A percentile compares a stretch with the other conserved stretches of the same genome.
Evolutionary conservation across 2,797 vertebrate genomes (phyloP).

Genomic region (Menidia menidia): DNA sequence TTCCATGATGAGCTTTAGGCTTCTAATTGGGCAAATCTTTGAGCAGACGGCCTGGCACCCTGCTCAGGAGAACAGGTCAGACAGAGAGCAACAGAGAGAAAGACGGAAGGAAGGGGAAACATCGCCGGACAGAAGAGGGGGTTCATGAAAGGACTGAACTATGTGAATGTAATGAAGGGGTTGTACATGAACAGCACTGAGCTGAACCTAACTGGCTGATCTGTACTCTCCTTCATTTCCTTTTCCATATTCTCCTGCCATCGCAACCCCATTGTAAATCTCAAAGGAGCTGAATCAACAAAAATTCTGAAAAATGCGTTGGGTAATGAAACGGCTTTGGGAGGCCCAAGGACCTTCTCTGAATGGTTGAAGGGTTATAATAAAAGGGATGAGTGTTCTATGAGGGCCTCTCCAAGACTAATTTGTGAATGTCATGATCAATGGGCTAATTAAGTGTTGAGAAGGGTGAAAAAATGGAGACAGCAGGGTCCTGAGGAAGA

Average conservation of each 20-base stretch:
- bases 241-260: conserved; percentile 20
- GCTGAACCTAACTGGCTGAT: conserved; percentile 51
- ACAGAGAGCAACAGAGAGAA: conserved; percentile 38
- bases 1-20: conserved; percentile 60
- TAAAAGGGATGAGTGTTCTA: conserved; percentile 39
- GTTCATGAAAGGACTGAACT: conserved; percentile 69
- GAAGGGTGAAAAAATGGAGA: conserved; percentile 54
- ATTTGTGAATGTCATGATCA: conserved; percentile 80
- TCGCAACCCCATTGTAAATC: conserved; percentile 2
- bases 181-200: conserved; percentile 60
- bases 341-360: conserved; percentile 28
- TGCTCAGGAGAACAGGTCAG: conserved; percentile 61
- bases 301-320: conserved; percentile 51
- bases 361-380: conserved; percentile 29
- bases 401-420: conserved; percentile 66
- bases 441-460: conserved; percentile 82
- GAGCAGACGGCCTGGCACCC: conserved; percentile 49
- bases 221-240: conserved; percentile 43
- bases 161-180: conserved; percentile 72
- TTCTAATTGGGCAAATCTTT: conserved; percentile 79
- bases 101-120: conserved; percentile 51
- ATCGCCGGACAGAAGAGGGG: conserved; percentile 53
- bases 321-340: conserved; percentile 45
- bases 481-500: conserved; percentile 33
- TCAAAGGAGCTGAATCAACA: conserved; percentile 29